Evolutionary conservation across 1,140 invertebrate genomes (phyloP), one percentile per base, ranked within the genome.

Genomic region (Zaprionus africanus): DNA sequence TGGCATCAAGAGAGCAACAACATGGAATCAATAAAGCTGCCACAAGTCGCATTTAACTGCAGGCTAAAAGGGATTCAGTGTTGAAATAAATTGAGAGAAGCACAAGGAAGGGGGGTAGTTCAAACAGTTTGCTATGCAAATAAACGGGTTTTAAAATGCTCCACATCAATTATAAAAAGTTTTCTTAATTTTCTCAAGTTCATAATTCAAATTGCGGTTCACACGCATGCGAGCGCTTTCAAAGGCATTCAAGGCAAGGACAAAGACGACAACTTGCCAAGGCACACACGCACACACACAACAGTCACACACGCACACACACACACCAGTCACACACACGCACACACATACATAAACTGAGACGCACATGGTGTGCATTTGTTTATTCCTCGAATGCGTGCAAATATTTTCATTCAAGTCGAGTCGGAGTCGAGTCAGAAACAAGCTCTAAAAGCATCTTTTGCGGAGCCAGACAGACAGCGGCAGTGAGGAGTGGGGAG

Each of bases 301-400:
- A n/a, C 22, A 43, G 1, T 43, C 3, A 38, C 2, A 28, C n/a
- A 51, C 38, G n/a, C n/a, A 59, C 31, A 38, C 28, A 62, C 31
- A 56, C 26, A 38, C n/a, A 71, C 22, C 22, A 43, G 1, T 43
- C 13, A 38, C 3, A 38, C 2, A 28, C n/a, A 51, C 38, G 63
- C 6, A 22, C 71, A 74, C 65, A 60, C 56, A 49, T 63, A 59
- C 57, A 66, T 17, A 60, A 49, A 69, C 53, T 46, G 49, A 69
- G 28, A 22, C 38, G 46, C 68, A 71, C 72, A 73, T 66, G 46
- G 63, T 75, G 79, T 71, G 73, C 75, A 90, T 82, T 81, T 90
- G 85, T 90, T 90, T 90, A 90, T 90, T 90, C 67, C 79, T 90
- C 79, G 76, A 90, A 85, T 85, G 81, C 81, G 81, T 82, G 85